Evolutionary conservation across 2,888 invertebrate species (phyloP).

Genomic region (Drosophila subquinaria): DNA sequence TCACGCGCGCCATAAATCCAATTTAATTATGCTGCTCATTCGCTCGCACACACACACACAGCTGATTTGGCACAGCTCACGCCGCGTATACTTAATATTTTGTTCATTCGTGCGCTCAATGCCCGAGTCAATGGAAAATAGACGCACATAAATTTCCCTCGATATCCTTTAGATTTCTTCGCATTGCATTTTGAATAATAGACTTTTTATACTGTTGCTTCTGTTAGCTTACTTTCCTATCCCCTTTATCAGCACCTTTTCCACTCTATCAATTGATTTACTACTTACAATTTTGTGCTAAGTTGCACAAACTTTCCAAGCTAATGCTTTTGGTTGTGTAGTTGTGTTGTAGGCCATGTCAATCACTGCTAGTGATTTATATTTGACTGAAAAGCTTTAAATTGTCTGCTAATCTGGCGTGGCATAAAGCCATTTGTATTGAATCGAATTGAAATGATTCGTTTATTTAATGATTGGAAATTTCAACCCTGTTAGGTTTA

Average conservation of each 20-base stretch:
- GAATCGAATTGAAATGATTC: conserved; percentile 44
- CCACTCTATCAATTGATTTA: conserved; percentile 57
- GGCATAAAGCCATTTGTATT: conserved; percentile 58
- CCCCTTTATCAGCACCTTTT: background rate
- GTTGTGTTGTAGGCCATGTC: conserved; percentile 9
- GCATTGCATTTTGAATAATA: conserved; percentile 70
- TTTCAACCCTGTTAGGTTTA: too few species aligned
- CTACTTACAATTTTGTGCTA: conserved; percentile 66
- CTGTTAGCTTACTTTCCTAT: conserved; percentile 2
- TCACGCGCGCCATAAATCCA: conserved; percentile 80
- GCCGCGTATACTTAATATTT: conserved; percentile 73
- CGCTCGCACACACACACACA: conserved; percentile 28
- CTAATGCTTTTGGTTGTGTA: conserved; percentile 4
- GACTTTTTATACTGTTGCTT: conserved; percentile 64
- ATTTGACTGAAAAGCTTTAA: conserved; percentile 73
- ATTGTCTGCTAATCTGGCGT: conserved; percentile 71
- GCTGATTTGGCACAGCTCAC: conserved; percentile 36
- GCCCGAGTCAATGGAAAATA: conserved; percentile 65
- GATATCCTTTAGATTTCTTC: conserved; percentile 67
- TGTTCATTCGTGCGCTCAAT: conserved; percentile 64
- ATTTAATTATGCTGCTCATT: conserved; percentile 72
- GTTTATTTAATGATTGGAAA: conserved; percentile 5
- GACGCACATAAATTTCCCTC: conserved; percentile 73
- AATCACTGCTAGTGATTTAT: conserved; percentile 65
- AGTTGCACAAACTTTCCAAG: conserved; percentile 29